phyloP scores from a whole-genome alignment of 2,797 vertebrate species.

The Psittacula derbiana region DNA sequence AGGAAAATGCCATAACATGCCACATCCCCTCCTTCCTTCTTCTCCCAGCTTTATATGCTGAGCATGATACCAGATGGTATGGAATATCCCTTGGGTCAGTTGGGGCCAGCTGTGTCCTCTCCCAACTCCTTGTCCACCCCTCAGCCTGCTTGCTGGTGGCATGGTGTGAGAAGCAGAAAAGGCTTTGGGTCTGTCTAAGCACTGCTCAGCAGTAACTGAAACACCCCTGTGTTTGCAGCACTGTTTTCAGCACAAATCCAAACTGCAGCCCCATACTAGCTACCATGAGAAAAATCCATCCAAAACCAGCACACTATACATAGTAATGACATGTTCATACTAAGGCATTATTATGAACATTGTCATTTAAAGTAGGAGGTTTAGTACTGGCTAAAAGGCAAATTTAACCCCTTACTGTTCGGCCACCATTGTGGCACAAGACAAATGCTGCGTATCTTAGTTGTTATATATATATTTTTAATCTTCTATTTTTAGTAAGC shows the following conservation, averaged over 20 bases:
- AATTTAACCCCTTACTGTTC: neutral
- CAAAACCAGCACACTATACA: neutral
- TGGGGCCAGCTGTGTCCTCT: neutral
- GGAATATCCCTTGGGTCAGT: neutral
- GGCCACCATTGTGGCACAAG: neutral
- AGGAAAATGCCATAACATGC: neutral
- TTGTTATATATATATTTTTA: neutral
- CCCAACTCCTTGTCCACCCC: neutral
- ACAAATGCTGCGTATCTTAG: neutral
- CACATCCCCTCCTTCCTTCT: neutral
- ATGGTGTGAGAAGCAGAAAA: neutral
- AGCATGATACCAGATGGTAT: neutral
- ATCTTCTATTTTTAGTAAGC: neutral
- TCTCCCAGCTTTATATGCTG: neutral
- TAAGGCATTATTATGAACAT: neutral
- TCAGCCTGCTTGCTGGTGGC: neutral
- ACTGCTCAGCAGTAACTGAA: neutral
- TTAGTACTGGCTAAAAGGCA: neutral
- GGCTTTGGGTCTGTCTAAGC: neutral
- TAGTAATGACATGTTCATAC: neutral
- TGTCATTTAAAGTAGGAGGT: neutral
- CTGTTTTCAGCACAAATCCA: neutral
- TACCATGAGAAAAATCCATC: neutral
- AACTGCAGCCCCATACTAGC: neutral
- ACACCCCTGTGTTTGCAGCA: neutral